These are phyloP conservation scores for Hyposoter didymator DNA, from an alignment of 2,888 invertebrate genomes.

Conservation along the genomic window DNA sequence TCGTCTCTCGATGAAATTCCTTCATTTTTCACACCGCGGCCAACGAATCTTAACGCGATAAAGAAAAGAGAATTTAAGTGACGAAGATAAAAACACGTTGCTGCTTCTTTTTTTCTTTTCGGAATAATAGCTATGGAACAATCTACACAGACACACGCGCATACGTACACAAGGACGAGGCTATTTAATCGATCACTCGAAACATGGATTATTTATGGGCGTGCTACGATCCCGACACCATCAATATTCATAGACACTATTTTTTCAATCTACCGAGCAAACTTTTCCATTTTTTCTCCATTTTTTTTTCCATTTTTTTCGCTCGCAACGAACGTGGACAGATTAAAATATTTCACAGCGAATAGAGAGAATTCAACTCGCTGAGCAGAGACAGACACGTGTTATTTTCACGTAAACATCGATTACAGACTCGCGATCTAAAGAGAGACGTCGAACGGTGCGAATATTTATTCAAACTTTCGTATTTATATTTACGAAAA, in stretches of 20 bases:
- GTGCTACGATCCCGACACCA: slow-evolving; percentile 39
- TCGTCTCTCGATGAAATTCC: not conserved
- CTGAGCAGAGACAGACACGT: not conserved
- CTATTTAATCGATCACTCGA: slow-evolving; percentile 19
- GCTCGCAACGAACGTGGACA: slow-evolving; percentile 42
- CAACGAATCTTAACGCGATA: slow-evolving; percentile 26
- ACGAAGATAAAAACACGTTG: not conserved
- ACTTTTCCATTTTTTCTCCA: not conserved
- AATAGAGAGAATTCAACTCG: slow-evolving; percentile 7
- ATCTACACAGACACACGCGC: slow-evolving; percentile 53
- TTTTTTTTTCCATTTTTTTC: not conserved
- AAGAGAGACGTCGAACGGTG: slow-evolving; percentile 17
- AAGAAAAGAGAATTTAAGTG: not conserved
- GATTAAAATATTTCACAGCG: slow-evolving; percentile 4
- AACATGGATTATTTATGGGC: slow-evolving; percentile 32
- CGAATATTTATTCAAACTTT: slow-evolving; percentile 30
- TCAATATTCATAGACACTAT: slow-evolving; percentile 25
- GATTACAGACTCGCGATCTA: slow-evolving; percentile 19
- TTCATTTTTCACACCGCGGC: slow-evolving; percentile 33
- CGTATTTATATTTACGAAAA: slow-evolving; percentile 59
- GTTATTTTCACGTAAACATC: slow-evolving; percentile 13
- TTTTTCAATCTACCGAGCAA: slow-evolving; percentile 54
- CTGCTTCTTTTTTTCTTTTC: slow-evolving; percentile 16
- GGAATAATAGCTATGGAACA: slow-evolving; percentile 63
- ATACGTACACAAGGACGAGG: slow-evolving; percentile 43